Evolutionary conservation across 2,113 vertebrate genomes (phyloP), one percentile per base, ranked within the genome.

Genomic region (Nesospiza acunhae): DNA sequence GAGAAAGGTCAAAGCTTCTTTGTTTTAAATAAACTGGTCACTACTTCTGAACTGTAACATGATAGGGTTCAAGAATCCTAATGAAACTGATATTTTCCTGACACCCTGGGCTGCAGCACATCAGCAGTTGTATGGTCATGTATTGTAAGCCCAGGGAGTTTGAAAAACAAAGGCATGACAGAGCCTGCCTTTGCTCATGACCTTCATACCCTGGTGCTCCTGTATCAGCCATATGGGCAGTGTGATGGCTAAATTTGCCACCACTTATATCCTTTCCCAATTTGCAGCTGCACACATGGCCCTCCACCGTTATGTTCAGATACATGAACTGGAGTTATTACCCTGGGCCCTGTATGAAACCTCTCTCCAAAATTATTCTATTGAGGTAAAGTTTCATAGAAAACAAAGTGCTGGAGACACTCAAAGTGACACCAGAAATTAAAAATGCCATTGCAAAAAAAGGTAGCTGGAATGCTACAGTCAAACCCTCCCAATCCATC

Each of bases 1-100:
- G 98, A 98, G 90, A 98, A 98, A 98, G 98, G 97, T 99, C 98
- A 99, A 95, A 97, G 92, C 96, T 98, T 97, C 98, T 98, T 98
- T 98, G 98, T 98, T 99, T 97, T 97, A 97, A 98, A 98, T 96
- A 96, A 97, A 91, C 97, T 98, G 98, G 97, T 98, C 97, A 98
- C 97, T 98, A 85, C 92, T 97, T 98, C 97, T 98, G 98, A 98
- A 97, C 95, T 97, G 98, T 97, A 98, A 98, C 95, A 60, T 52
- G 97, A 99, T 97, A 98, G 96, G 95, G 95, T 96, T 98, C 96
- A 97, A 97, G 95, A 94, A 96, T 87, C 92, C 98, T 97, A 96
- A 97, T 96, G 97, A 96, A 97, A 97, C 94, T 96, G 94, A 95
- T 93, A 92, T 97, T 98, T 98, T 94, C 89, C 96, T 87, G 90